Percentiles rank a stretch among this genome's conserved stretches.
phyloP scores from a whole-genome alignment of 53 echinoderm and acorn worm species.

The Holothuria leucospilota region DNA sequence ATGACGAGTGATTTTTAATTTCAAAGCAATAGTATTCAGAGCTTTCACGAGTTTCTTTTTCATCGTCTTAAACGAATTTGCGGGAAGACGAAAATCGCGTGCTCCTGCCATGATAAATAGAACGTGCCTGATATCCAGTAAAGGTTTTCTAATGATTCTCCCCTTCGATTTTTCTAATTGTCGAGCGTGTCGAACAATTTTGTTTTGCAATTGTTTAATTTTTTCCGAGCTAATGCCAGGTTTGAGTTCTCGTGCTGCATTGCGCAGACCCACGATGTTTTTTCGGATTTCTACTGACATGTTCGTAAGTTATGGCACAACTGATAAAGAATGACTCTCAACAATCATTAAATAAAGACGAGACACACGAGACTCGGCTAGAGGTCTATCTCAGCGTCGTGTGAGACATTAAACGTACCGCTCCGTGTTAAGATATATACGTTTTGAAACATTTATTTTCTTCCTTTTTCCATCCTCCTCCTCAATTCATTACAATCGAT shows the following conservation, averaged over 20 bases:
- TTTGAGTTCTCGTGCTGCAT: neutral
- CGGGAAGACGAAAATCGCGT: neutral
- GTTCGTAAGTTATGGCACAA: neutral
- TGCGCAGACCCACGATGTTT: neutral
- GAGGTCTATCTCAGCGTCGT: too few species aligned
- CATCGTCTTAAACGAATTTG: neutral
- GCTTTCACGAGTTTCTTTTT: neutral
- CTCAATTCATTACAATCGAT: too few species aligned
- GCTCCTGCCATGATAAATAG: too few species aligned
- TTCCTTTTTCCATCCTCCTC: too few species aligned
- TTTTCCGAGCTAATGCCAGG: neutral
- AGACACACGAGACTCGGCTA: too few species aligned
- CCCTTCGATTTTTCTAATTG: too few species aligned
- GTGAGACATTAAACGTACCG: too few species aligned
- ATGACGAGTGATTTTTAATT: neutral
- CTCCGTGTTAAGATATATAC: too few species aligned
- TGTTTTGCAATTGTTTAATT: neutral
- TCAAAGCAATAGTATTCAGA: neutral
- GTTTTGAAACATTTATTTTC: too few species aligned
- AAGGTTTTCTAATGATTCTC: too few species aligned
- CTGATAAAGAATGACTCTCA: neutral
- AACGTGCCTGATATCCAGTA: too few species aligned
- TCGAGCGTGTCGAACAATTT: too few species aligned
- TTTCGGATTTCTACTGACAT: slow-evolving; percentile 1
- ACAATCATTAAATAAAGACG: neutral